Evolutionary conservation across 2,888 invertebrate genomes (phyloP), one percentile per base, ranked within the genome.

Genomic region (Eurytoma californica): DNA sequence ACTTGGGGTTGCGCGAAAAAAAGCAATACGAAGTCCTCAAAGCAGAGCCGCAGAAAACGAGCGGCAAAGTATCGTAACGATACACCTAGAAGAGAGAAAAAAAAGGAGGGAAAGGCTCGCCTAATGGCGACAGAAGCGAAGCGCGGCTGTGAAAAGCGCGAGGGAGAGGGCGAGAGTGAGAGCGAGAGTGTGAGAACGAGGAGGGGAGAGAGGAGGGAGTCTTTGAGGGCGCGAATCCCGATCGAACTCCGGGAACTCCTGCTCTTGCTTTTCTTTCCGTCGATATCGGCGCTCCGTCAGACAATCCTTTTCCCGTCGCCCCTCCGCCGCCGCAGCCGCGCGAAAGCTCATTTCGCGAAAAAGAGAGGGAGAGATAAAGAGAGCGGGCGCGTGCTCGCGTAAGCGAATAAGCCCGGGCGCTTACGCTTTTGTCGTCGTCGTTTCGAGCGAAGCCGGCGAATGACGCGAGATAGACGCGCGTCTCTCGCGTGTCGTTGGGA

Each of bases 91-190:
- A 9, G 7, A 39, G 9, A 39, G 39, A 39, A 9, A 39, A 39
- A 39, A 39, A 39, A 39, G 1, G 7, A 39, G 39, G 9, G 39
- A 9, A 39, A 39, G 39, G 39, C 39, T 39, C 39, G 39, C 9
- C 39, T 39, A 39, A 39, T 39, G 39, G 39, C 9, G 39, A 39
- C 39, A 7, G 9, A 39, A 39, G 39, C 39, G 39, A 39, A 39
- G 39, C 39, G 39, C 39, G 7, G 7, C 39, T 39, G 39, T 9
- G 39, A 39, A 39, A 39, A 39, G 39, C 7, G 12, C n/a, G 14
- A 53, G 53, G 3, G 14, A 80, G 72, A 72, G 80, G 73, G 81
- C 69, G 75, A 69, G 76, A 67, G 68, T 55, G 81, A 65, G 80
- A 60, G 69, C 57, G 77, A 57, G n/a, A 28, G 39, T 55, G 67